Conservation (phyloP, 2,888 invertebrate species). For the Chrysotoxum bicinctum region DNA sequence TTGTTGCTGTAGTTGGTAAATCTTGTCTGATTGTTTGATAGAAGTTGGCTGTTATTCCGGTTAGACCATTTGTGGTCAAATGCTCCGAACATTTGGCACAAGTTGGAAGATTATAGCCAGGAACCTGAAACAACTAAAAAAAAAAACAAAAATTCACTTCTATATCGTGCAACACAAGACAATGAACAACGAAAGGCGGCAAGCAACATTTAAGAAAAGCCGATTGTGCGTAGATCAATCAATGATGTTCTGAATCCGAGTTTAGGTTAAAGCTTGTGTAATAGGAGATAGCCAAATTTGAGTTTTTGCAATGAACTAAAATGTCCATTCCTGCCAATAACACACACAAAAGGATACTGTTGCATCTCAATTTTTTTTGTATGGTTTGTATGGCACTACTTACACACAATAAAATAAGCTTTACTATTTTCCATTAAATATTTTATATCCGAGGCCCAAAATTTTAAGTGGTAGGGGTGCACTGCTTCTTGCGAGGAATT, state of each 20-base stretch:
- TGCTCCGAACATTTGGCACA: constrained; percentile 82
- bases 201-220: constrained; percentile 54
- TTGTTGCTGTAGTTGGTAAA: constrained; percentile 75
- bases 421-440: too few relatives aligned
- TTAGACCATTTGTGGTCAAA: constrained; percentile 79
- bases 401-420: too few relatives aligned
- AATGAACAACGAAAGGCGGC: constrained; percentile 49
- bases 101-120: constrained; percentile 81
- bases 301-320: too few relatives aligned
- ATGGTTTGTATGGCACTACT: too few relatives aligned
- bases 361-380: too few relatives aligned
- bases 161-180: background rate
- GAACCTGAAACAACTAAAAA: constrained; percentile 81
- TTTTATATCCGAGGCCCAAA: too few relatives aligned
- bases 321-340: too few relatives aligned
- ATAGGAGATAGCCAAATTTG: too few relatives aligned
- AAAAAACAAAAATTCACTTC: constrained; percentile 1
- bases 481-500: too few relatives aligned
- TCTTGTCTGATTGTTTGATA: constrained; percentile 79
- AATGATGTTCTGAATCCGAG: background rate
- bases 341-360: too few relatives aligned
- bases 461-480: too few relatives aligned
- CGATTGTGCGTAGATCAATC: constrained; percentile 57
- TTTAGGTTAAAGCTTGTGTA: background rate
- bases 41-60: constrained; percentile 76